Conservation (phyloP, 2,113 vertebrate genomes). For the Turdus rufiventris region DNA sequence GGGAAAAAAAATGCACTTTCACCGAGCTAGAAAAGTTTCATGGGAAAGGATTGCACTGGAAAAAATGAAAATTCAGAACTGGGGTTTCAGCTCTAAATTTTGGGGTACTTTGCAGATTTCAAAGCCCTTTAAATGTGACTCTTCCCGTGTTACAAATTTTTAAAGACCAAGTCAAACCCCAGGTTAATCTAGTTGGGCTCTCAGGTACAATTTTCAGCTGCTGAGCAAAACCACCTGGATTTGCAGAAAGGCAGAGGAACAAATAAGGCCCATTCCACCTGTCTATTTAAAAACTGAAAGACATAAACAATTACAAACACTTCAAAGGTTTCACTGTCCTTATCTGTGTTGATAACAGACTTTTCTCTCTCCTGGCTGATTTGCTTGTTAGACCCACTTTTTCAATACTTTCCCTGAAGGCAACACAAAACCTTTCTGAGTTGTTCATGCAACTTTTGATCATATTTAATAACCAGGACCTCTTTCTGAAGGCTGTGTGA, state of each 20-base stretch:
- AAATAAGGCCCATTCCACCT: neutral
- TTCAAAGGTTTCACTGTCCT: neutral
- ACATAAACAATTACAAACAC: neutral
- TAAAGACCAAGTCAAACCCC: neutral
- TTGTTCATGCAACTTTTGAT: slow-evolving; percentile 37
- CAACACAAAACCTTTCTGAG: slow-evolving; percentile 33
- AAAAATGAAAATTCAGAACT: neutral
- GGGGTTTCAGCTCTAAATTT: neutral
- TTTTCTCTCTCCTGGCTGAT: neutral
- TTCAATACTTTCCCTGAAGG: slow-evolving; percentile 34
- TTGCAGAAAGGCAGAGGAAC: neutral
- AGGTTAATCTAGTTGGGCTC: neutral
- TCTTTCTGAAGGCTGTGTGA: slow-evolving; percentile 6
- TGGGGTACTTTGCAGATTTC: neutral
- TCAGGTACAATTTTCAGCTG: neutral
- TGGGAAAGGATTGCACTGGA: neutral
- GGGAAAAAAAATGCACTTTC: fast-evolving
- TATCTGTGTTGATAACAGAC: neutral
- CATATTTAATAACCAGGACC: slow-evolving; percentile 26
- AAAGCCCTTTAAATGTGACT: neutral
- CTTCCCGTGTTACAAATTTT: fast-evolving
- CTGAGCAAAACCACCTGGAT: neutral
- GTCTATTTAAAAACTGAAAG: neutral
- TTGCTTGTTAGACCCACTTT: slow-evolving; percentile 42
- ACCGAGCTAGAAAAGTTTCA: neutral